A percentile compares a stretch with the other conserved stretches of the same genome.
Conservation (phyloP, 2,113 vertebrate genomes). For the Clarias macrocephalus region DNA sequence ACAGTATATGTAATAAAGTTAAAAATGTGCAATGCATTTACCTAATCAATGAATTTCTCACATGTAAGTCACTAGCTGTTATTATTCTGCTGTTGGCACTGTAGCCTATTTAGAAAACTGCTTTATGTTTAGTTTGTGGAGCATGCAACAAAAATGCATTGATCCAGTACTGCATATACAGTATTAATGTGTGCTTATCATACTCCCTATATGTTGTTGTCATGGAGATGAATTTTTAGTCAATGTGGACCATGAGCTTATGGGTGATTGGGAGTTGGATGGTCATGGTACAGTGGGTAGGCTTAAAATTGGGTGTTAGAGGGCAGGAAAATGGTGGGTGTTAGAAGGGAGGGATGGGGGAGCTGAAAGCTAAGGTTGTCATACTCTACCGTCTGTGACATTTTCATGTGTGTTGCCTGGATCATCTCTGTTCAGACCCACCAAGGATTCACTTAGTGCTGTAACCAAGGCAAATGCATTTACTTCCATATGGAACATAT, state of each 20-base stretch:
- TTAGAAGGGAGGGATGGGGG: slow-evolving; percentile 20
- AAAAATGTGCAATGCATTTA: not conserved
- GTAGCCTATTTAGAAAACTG: not conserved
- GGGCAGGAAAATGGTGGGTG: slow-evolving; percentile 19
- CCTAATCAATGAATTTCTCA: not conserved
- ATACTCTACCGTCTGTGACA: slow-evolving; percentile 75
- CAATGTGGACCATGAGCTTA: slow-evolving; percentile 58
- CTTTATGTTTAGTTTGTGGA: not conserved
- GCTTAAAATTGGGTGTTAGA: slow-evolving; percentile 6
- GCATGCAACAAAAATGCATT: slow-evolving; percentile 38
- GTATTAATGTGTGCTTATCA: slow-evolving; percentile 21
- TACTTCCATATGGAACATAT: slow-evolving; percentile 61
- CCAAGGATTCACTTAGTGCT: slow-evolving; percentile 74
- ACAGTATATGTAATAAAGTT: not conserved
- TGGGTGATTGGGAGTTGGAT: slow-evolving; percentile 48
- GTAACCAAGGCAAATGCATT: slow-evolving; percentile 74
- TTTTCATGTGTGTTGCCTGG: slow-evolving; percentile 59
- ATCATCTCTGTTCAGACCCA: slow-evolving; percentile 77
- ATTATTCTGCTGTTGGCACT: not conserved
- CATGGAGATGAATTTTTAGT: slow-evolving; percentile 52
- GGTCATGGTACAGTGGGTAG: slow-evolving; percentile 46
- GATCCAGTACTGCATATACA: slow-evolving; percentile 14
- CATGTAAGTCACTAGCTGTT: slow-evolving; percentile 12
- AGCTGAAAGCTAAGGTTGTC: slow-evolving; percentile 51
- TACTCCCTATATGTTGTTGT: slow-evolving; percentile 41